phyloP scores from a whole-genome alignment of 2,797 vertebrate species.

The Melanotaenia boesemani region DNA sequence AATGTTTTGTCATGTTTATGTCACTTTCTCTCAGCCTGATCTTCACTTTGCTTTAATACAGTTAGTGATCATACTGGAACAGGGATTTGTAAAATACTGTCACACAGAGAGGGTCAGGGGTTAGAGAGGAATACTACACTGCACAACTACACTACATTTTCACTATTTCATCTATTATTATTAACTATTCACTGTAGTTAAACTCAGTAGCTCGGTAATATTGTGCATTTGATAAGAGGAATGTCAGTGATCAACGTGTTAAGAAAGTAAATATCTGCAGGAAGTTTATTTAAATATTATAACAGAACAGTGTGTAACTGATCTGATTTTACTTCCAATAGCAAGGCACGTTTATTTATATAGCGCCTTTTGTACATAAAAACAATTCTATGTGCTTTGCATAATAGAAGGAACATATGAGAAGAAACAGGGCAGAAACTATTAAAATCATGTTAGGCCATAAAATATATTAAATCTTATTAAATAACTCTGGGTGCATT shows the following conservation, averaged over 20 bases:
- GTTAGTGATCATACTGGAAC: constrained; percentile 1
- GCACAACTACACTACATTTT: neutral
- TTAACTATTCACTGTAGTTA: neutral
- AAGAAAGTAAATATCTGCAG: neutral
- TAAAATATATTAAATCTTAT: too few species aligned
- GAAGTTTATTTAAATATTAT: neutral
- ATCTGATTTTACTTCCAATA: constrained; percentile 5
- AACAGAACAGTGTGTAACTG: neutral
- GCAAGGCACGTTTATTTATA: too few species aligned
- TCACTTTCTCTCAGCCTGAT: constrained; percentile 26
- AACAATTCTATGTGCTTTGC: too few species aligned
- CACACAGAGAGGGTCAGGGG: constrained; percentile 25
- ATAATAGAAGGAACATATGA: too few species aligned
- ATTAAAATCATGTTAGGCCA: too few species aligned
- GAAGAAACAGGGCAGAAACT: too few species aligned
- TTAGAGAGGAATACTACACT: constrained; percentile 8
- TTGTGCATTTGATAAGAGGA: neutral
- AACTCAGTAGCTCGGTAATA: too few species aligned
- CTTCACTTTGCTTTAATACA: constrained; percentile 9
- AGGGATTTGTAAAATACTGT: constrained; percentile 16
- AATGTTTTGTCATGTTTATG: neutral
- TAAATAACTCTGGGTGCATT: too few species aligned
- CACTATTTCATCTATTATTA: too few species aligned
- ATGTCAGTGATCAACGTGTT: neutral
- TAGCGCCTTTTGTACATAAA: too few species aligned